phyloP scores from a whole-genome alignment of 2,888 invertebrate species.

The Syrista parreyssii region DNA sequence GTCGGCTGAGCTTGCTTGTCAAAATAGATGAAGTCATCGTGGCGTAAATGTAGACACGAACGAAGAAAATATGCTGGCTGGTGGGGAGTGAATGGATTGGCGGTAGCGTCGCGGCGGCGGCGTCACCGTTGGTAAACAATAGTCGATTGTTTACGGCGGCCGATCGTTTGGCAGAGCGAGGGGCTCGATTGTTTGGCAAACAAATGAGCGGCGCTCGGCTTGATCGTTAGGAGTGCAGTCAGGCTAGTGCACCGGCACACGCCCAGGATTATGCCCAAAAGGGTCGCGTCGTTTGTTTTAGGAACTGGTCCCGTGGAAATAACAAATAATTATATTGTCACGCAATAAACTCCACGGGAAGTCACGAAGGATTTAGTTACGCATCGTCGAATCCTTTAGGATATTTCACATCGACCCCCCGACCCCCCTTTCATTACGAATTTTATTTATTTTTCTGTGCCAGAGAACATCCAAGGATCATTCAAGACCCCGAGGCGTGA shows the following conservation, averaged over 20 bases:
- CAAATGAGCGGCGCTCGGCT: slow-evolving; percentile 31
- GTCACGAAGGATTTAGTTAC: slow-evolving; percentile 5
- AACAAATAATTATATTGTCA: slow-evolving; percentile 57
- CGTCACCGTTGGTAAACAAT: neutral
- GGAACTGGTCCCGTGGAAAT: slow-evolving; percentile 8
- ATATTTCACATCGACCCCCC: neutral
- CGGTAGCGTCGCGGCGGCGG: neutral
- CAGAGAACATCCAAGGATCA: neutral
- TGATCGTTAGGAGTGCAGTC: neutral
- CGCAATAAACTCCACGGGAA: slow-evolving; percentile 47
- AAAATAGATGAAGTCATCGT: slow-evolving; percentile 10
- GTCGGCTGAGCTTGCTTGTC: neutral
- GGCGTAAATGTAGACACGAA: neutral
- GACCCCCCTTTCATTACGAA: neutral
- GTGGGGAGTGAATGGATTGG: neutral
- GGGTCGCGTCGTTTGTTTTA: neutral
- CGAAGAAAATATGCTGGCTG: neutral
- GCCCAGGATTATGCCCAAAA: neutral
- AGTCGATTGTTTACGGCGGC: slow-evolving; percentile 1
- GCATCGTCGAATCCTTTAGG: slow-evolving; percentile 2
- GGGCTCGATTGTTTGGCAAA: slow-evolving; percentile 48
- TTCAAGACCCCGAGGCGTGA: neutral
- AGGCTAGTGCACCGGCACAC: neutral
- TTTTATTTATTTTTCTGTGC: neutral
- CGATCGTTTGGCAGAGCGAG: slow-evolving; percentile 4